These are phyloP conservation scores for Drosophila lacicola DNA, from an alignment of 2,888 invertebrate genomes.

Conservation along the genomic window DNA sequence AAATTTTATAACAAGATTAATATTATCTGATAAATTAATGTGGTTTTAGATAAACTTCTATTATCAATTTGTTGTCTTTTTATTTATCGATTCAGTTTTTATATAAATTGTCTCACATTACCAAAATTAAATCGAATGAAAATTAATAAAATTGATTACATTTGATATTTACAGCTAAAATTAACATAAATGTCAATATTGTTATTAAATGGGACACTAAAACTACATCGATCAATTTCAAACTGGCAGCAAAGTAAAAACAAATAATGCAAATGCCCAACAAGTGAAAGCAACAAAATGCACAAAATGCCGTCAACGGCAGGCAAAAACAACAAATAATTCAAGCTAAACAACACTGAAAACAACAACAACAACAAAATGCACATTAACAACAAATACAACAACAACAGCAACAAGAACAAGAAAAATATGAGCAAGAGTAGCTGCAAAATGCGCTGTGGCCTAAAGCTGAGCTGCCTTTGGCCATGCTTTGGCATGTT, in stretches of 20 bases:
- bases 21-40: no score
- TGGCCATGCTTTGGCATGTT: constrained; percentile 68
- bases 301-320: constrained; percentile 51
- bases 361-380: constrained; percentile 32
- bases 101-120: no score
- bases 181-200: constrained; percentile 33
- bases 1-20: no score
- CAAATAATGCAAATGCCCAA: constrained; percentile 55
- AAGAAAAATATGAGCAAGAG: constrained; percentile 16
- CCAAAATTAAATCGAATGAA: no score
- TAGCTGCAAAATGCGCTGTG: constrained; percentile 81
- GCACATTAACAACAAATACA: constrained; percentile 18
- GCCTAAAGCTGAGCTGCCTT: constrained; percentile 77
- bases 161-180: neutral
- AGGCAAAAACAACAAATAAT: constrained; percentile 37
- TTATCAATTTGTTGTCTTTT: no score
- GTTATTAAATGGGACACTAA: constrained; percentile 7
- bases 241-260: constrained; percentile 24
- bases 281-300: constrained; percentile 57
- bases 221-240: constrained; percentile 25
- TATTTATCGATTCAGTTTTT: no score
- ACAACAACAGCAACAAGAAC: constrained; percentile 31
- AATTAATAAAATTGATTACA: no score
- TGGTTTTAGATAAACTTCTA: no score
- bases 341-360: constrained; percentile 24